Base-by-base conservation (phyloP, 1,140 invertebrate genomes). In the Mycetomoellerius zeteki region DNA sequence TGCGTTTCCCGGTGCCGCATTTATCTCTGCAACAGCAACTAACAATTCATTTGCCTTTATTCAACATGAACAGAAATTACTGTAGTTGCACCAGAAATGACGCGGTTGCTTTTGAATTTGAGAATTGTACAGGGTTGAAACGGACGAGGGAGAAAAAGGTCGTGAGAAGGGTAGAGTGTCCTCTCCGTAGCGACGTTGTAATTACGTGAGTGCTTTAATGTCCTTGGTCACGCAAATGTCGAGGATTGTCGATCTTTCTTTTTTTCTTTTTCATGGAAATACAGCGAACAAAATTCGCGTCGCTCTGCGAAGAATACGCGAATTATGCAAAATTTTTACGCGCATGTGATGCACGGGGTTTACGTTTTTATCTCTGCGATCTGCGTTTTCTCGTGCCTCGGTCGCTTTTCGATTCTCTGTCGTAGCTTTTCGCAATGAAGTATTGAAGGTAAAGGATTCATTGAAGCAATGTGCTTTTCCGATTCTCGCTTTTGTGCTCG, bases 131-230 rank as follows among this genome's bases (percentile, higher is more conserved):
- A 10, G 33, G 87, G 88, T 65, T 77, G 69, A 43, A 69, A 37
- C 12, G 27, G 14, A 14, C 33, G 21, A 52, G 21, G 58, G 54
- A 30, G 50, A 21, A 54, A 65, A 78, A 76, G 77, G 77, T 84
- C 89, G 88, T 89, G 88, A 89, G 88, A 87, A 90, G 86, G 88
- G 88, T 71, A 77, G 85, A 87, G 89, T 89, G 82, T 89, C 67
- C 88, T 89, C 88, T 90, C 54, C 37, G 65, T 65, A 80, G 89
- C 65, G 14, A 86, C 77, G 72, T 86, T 69, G 78, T 87, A 90
- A 90, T 90, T 90, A 90, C 85, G 85, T 85, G 85, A 64, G 85
- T 86, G 27, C 85, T 89, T 89, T 89, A 90, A 89, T 89, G 77
- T 52, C 77, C 72, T 78, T 90, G 89, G 89, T 81, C 89, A 90